Base-by-base conservation (phyloP, 2,797 vertebrate genomes). In the Sandelia bainsii region DNA sequence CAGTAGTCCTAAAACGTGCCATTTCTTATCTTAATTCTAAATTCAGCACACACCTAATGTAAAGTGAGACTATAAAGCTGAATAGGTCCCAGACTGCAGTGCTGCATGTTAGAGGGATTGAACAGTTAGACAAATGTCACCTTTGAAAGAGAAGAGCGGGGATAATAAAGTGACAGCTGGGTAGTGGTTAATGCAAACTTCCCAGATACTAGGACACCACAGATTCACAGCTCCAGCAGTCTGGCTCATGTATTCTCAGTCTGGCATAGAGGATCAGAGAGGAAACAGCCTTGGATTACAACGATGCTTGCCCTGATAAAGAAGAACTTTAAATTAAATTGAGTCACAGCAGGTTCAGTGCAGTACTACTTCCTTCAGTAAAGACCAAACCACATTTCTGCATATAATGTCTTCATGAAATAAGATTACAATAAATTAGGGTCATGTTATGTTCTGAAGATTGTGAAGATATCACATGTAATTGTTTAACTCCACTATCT, bases 121-220 rank as follows among this genome's bases (percentile, higher is more conserved):
- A 88, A 87, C 82, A 79, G 79, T 81, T 83, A 77, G 72, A 87
- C 77, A 88, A 91, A 91, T 85, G 81, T 90, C 86, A 89, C 80
- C 76, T 85, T 78, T 78, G 72, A 79, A 83, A 39, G 66, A 61
- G 48, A 72, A 67, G 66, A 74, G 72, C 6, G 10, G 40, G 72
- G 75, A 58, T 75, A 62, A 81, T 83, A 81, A 84, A 81, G 80
- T n/a, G 46, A 57, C 58, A 53, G 75, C 64, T 22, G 34, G 67
- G 62, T 62, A 29, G 69, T 14, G n/a, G 64, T 20, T 72, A 72
- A 71, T 52, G 17, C 63, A 72, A 81, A 82, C 81, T 71, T 72
- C 60, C 60, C 64, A 73, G 78, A 52, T 68, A 57, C 60, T 45
- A 34, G 67, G 58, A 75, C 46, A 1, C 34, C 53, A 1, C 58